Conservation (phyloP, 1,140 invertebrate species). For the Cardiocondyla obscurior region DNA sequence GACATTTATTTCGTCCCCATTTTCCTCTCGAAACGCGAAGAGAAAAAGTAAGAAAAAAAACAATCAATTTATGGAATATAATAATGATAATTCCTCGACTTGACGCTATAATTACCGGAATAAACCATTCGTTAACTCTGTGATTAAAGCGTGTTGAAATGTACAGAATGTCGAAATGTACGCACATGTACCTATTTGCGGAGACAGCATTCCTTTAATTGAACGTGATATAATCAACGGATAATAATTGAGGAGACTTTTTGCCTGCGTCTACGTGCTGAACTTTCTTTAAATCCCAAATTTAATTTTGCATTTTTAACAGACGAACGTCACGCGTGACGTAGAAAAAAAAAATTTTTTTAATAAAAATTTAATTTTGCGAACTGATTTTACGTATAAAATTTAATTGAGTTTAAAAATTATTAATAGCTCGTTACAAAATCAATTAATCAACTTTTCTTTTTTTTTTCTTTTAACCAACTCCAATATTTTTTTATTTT, state of each 20-base stretch:
- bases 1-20: constrained; percentile 20
- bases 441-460: background rate
- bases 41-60: too few species aligned
- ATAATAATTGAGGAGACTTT: background rate
- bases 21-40: background rate
- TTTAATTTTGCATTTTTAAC: background rate
- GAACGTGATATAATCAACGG: background rate
- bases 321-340: background rate
- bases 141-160: background rate
- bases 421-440: background rate
- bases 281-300: background rate
- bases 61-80: constrained; percentile 2
- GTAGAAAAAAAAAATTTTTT: too few species aligned
- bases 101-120: background rate
- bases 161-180: background rate
- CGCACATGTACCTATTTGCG: background rate
- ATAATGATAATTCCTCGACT: background rate
- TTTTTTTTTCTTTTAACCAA: background rate
- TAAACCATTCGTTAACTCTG: background rate
- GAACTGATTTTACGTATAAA: background rate
- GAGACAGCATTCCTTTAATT: background rate
- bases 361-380: background rate
- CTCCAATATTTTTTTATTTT: background rate
- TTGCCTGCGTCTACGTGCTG: background rate
- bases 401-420: background rate